A percentile compares a stretch with the other conserved stretches of the same genome.
Conservation (phyloP, 2,113 vertebrate genomes). For the Istiophorus platypterus region DNA sequence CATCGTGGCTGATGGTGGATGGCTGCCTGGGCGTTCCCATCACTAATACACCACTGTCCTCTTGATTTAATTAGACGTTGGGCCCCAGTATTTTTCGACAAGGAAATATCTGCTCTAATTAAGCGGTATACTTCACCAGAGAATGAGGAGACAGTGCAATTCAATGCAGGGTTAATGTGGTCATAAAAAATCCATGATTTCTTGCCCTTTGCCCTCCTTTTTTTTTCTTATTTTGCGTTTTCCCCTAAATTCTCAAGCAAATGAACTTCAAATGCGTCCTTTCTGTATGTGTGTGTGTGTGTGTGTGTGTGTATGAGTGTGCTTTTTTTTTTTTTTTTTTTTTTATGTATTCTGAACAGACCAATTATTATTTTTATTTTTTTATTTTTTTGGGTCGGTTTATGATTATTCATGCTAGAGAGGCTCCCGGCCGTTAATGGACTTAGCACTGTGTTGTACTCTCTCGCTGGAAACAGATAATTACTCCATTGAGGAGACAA, state of each 20-base stretch:
- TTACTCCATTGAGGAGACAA: conserved; percentile 72
- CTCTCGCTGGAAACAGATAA: conserved; percentile 74
- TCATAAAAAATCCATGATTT: conserved; percentile 79
- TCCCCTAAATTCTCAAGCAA: conserved; percentile 28
- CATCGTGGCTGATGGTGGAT: conserved; percentile 75
- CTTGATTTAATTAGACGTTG: conserved; percentile 82
- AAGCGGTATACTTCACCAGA: conserved; percentile 77
- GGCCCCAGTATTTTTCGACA: conserved; percentile 75
- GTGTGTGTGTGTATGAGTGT: too few relatives aligned
- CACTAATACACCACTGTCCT: conserved; percentile 76
- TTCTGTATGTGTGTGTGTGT: conserved; percentile 17
- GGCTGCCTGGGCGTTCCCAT: conserved; percentile 75
- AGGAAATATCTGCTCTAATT: conserved; percentile 83
- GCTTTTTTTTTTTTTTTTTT: too few relatives aligned
- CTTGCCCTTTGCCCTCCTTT: conserved; percentile 72
- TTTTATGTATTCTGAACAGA: conserved; percentile 46
- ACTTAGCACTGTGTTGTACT: conserved; percentile 70
- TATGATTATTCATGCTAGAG: conserved; percentile 69
- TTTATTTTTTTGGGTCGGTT: conserved; percentile 51
- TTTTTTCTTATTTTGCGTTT: conserved; percentile 40
- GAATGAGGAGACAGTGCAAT: conserved; percentile 61
- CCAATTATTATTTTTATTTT: too few relatives aligned
- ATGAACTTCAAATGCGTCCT: conserved; percentile 43
- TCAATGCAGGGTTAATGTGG: conserved; percentile 73
- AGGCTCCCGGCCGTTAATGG: conserved; percentile 67